phyloP scores from a whole-genome alignment of 2,797 vertebrate genomes.

The Lutjanus campechanus region DNA sequence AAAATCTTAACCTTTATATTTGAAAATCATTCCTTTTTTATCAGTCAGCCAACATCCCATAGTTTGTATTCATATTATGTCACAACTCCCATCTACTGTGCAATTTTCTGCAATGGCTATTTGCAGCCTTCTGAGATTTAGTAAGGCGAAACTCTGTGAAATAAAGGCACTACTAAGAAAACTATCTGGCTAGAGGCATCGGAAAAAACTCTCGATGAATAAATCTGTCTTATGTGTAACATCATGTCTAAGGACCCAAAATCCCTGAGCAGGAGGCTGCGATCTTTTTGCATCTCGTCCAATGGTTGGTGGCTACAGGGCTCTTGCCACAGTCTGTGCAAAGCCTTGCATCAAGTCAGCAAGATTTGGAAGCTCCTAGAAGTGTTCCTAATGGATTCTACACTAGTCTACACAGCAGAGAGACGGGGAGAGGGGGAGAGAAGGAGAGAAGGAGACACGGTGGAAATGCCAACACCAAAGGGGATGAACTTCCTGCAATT shows the following conservation, averaged over 20 bases:
- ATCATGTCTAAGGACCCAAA: conserved; percentile 65
- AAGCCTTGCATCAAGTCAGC: conserved; percentile 75
- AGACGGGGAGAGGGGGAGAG: conserved; percentile 6
- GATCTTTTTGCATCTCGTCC: conserved; percentile 65
- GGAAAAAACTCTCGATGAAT: conserved; percentile 63
- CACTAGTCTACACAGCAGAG: conserved; percentile 61
- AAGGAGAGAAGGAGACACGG: conserved; percentile 11
- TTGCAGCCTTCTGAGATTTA: conserved; percentile 54
- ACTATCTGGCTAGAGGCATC: conserved; percentile 61
- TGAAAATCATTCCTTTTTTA: conserved; percentile 22
- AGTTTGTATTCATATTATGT: conserved; percentile 47
- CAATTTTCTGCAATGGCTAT: conserved; percentile 59
- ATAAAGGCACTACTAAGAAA: conserved; percentile 67
- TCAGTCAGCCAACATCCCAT: conserved; percentile 9
- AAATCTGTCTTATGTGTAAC: conserved; percentile 67
- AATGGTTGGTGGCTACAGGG: conserved; percentile 63
- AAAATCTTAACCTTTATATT: conserved; percentile 4
- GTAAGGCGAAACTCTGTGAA: conserved; percentile 53
- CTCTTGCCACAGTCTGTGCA: conserved; percentile 64
- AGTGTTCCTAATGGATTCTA: conserved; percentile 78
- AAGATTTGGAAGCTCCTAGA: conserved; percentile 74
- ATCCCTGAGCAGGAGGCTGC: conserved; percentile 63
- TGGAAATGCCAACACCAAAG: conserved; percentile 62
- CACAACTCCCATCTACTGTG: conserved; percentile 42
- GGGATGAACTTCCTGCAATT: conserved; percentile 67